phyloP scores from a whole-genome alignment of 2,888 invertebrate genomes.

The Leptinotarsa tumamoca region DNA sequence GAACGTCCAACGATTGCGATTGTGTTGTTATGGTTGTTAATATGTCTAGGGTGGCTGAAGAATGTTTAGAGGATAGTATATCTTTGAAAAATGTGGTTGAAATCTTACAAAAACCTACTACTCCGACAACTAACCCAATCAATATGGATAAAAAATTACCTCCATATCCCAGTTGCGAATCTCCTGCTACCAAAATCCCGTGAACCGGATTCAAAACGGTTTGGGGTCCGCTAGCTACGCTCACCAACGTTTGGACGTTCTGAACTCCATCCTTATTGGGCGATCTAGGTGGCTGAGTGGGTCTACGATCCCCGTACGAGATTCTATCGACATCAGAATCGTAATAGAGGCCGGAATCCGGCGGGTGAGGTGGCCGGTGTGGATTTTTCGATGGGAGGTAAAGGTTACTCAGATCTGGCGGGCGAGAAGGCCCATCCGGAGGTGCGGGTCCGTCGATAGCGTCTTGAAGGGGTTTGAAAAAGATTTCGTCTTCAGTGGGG shows the following conservation, averaged over 20 bases:
- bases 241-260: conserved; percentile 56
- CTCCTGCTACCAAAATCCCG: conserved; percentile 54
- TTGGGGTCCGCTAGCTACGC: conserved; percentile 56
- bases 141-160: conserved; percentile 15
- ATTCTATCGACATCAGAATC: not conserved
- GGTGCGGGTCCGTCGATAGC: not conserved
- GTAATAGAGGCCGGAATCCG: not conserved
- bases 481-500: conserved; percentile 20
- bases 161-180: conserved; percentile 11
- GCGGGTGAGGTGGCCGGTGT: not conserved
- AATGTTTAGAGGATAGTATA: too few relatives aligned
- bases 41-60: too few relatives aligned
- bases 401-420: conserved; percentile 25
- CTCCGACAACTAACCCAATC: too few relatives aligned
- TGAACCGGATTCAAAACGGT: conserved; percentile 54
- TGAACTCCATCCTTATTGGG: conserved; percentile 37
- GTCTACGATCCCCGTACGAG: not conserved
- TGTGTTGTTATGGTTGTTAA: too few relatives aligned
- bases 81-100: too few relatives aligned
- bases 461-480: conserved; percentile 20
- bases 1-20: too few relatives aligned
- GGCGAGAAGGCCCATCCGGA: conserved; percentile 29
- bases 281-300: not conserved
- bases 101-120: too few relatives aligned
- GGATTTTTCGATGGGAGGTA: not conserved